Evolutionary conservation across 2,797 vertebrate genomes (phyloP).

Genomic region (Eulemur coronatus): DNA sequence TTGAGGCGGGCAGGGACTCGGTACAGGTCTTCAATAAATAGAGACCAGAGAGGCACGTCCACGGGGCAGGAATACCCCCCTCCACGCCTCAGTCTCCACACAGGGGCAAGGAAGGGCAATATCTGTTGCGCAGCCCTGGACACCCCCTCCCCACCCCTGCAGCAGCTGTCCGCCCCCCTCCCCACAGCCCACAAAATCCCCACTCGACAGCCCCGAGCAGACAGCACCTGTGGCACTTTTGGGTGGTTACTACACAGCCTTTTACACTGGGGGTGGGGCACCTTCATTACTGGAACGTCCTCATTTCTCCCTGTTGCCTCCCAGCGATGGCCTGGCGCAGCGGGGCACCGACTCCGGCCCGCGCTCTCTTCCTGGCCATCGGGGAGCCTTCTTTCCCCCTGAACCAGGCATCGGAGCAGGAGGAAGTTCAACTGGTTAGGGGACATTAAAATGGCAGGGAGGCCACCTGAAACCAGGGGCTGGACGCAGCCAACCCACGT

Average conservation of each 20-base stretch:
- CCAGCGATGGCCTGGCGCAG: background rate
- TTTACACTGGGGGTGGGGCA: background rate
- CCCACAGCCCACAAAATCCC: too few relatives aligned
- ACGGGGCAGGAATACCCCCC: background rate
- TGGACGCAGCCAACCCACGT: background rate
- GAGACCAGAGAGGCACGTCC: background rate
- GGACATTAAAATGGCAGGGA: background rate
- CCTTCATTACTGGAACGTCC: background rate
- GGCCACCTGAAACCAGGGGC: background rate
- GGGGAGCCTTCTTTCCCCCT: too few relatives aligned
- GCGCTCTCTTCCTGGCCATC: background rate
- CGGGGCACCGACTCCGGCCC: background rate
- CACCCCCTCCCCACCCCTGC: background rate
- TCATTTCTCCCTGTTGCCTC: too few relatives aligned
- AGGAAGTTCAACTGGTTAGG: background rate
- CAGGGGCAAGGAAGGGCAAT: fast-evolving
- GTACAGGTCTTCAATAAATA: background rate
- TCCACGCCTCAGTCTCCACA: background rate
- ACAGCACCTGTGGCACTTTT: background rate
- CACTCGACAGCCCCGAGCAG: background rate
- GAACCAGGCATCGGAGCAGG: background rate
- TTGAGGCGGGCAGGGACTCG: background rate
- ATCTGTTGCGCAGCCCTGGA: too few relatives aligned
- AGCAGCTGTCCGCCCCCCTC: background rate
- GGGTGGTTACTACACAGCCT: background rate